Evolutionary conservation across 2,888 invertebrate species (phyloP).

Genomic region (Plebejus argus): DNA sequence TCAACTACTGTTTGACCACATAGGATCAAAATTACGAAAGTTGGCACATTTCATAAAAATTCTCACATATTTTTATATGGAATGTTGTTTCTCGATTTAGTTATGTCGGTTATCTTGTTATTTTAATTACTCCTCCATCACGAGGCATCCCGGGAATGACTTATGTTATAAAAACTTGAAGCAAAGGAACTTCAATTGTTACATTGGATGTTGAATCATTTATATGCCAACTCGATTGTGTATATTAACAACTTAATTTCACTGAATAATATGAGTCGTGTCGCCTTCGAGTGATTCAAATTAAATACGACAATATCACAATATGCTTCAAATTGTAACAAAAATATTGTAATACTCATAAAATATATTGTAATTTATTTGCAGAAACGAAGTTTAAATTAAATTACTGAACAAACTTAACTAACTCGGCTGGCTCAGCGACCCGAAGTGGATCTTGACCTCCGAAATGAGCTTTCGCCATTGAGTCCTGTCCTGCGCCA

Average conservation of each 20-base stretch:
- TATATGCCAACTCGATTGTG: background rate
- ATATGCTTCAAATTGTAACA: no score
- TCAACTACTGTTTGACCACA: no score
- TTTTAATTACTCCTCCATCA: conserved; percentile 8
- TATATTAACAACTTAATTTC: conserved; percentile 1
- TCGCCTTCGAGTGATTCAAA: background rate
- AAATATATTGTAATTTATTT: no score
- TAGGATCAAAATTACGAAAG: no score
- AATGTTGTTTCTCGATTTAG: background rate
- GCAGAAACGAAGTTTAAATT: no score
- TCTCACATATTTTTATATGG: background rate
- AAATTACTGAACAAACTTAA: no score
- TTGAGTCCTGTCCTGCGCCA: no score
- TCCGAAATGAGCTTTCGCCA: no score
- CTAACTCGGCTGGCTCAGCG: no score
- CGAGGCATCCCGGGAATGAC: conserved; percentile 4
- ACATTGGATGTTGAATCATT: conserved; percentile 18
- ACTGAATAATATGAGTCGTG: conserved; percentile 1
- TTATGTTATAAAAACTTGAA: conserved; percentile 9
- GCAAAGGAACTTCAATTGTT: conserved; percentile 18
- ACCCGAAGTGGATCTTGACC: no score
- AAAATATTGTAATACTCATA: no score
- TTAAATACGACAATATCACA: background rate
- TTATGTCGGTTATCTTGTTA: conserved; percentile 5
- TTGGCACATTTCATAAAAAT: no score